These are phyloP conservation scores for Drosophila pallidifrons DNA, from an alignment of 1,140 invertebrate genomes.

Conservation along the genomic window DNA sequence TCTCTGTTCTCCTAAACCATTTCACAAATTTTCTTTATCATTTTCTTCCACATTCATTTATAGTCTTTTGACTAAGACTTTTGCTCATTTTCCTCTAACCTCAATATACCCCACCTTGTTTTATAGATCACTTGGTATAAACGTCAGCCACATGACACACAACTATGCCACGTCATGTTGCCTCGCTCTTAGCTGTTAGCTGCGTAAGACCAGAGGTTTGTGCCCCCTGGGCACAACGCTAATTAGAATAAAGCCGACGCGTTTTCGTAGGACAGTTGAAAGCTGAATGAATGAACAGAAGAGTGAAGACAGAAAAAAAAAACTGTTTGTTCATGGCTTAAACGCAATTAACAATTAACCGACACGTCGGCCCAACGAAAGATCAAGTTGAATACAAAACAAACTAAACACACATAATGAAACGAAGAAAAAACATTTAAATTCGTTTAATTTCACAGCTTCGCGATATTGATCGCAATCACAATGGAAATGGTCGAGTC, in stretches of 20 bases:
- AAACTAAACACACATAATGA: neutral
- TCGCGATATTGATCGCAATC: slow-evolving; percentile 59
- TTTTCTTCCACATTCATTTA: too few relatives aligned
- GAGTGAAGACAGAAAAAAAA: neutral
- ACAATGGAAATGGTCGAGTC: slow-evolving; percentile 65
- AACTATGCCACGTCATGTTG: slow-evolving; percentile 62
- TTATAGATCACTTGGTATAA: neutral
- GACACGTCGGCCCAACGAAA: neutral
- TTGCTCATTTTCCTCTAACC: neutral
- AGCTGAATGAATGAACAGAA: neutral
- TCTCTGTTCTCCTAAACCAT: too few relatives aligned
- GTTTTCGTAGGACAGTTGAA: slow-evolving; percentile 21
- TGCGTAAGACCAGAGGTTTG: slow-evolving; percentile 72
- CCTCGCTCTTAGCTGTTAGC: slow-evolving; percentile 23
- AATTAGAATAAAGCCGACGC: slow-evolving; percentile 74
- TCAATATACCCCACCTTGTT: neutral
- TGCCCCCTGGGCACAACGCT: slow-evolving; percentile 50
- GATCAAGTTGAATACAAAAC: neutral
- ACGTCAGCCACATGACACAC: slow-evolving; percentile 21
- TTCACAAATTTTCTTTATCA: too few relatives aligned
- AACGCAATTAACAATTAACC: slow-evolving; percentile 47
- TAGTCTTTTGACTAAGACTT: neutral
- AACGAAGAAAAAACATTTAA: slow-evolving; percentile 47
- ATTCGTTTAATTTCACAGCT: slow-evolving; percentile 60
- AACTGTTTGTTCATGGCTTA: slow-evolving; percentile 68